Evolutionary conservation across 2,888 invertebrate genomes (phyloP).

Genomic region (Stegophylla sp.): DNA sequence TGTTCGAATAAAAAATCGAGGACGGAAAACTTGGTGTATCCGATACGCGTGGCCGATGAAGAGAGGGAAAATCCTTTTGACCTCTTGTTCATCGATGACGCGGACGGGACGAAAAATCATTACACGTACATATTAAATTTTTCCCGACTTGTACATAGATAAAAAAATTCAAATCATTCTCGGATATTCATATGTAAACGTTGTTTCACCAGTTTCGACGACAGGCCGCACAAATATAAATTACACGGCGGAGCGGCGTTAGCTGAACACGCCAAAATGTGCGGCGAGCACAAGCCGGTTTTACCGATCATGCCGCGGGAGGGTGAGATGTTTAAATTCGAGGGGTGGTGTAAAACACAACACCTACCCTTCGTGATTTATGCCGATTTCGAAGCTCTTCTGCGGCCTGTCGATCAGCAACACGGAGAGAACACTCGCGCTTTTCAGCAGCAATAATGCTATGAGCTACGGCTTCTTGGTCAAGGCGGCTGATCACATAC

Average conservation of each 20-base stretch:
- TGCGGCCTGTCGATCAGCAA: background rate
- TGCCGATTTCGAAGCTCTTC: background rate
- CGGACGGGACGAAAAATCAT: background rate
- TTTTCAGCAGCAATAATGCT: background rate
- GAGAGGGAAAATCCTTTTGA: too few relatives aligned
- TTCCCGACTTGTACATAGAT: background rate
- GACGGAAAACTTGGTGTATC: too few relatives aligned
- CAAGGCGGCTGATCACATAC: background rate
- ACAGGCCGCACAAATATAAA: background rate
- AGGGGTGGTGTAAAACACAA: background rate
- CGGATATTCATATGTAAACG: background rate
- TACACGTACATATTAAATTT: slow-evolving; percentile 3
- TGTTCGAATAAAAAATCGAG: too few relatives aligned
- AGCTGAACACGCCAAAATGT: background rate
- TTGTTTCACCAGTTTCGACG: background rate
- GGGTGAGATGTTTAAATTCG: background rate
- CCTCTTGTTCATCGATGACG: too few relatives aligned
- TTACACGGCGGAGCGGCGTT: background rate
- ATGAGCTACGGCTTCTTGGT: slow-evolving; percentile 12
- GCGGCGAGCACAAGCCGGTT: background rate
- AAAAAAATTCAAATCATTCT: background rate
- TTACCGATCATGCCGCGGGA: background rate
- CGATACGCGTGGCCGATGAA: too few relatives aligned
- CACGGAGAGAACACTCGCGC: background rate
- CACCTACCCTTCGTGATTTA: slow-evolving; percentile 5